Evolutionary conservation across 2,888 invertebrate genomes (phyloP), one percentile per base, ranked within the genome.

Genomic region (Stenurella melanura): DNA sequence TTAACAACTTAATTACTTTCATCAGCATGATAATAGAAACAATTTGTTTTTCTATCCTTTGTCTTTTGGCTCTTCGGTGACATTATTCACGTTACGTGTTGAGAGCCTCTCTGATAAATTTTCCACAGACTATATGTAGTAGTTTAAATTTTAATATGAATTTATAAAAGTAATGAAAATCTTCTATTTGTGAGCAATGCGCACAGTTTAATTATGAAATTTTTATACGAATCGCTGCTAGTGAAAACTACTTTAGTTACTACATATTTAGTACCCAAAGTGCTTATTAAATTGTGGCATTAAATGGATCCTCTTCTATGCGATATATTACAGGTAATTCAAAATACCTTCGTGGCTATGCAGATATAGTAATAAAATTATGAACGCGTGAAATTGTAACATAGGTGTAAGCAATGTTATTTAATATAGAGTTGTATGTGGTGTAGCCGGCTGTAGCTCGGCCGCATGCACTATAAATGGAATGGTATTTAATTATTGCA

Each of bases 401-500:
- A 86, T 88, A 88, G 88, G 87, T 88, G 86, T 85, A 85, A 86
- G 86, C 86, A 86, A 84, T 81, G 85, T 86, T 85, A 86, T 88
- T 88, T 87, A 87, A 87, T 87, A 86, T 83, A 82, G 85, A 84
- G 83, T 83, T 83, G 83, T 84, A 85, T 86, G 86, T 80, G 86
- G 84, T 80, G 77, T 72, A 73, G 71, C 75, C 69, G 77, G 77
- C 78, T 80, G 80, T 80, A 73, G 86, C 86, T 83, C 83, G 81
- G 85, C 87, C 88, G 87, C 88, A 89, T 86, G 86, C 86, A 87
- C 84, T 87, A 87, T 87, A 88, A 88, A 88, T 88, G 85, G 88
- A 89, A 88, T 87, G 89, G 88, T 89, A 89, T 89, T 89, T 89
- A 88, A 89, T 89, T 89, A 89, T 88, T 87, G 88, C 85, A 84